Evolutionary conservation across 2,113 vertebrate species (phyloP).

Genomic region (Australoheros scitulus): DNA sequence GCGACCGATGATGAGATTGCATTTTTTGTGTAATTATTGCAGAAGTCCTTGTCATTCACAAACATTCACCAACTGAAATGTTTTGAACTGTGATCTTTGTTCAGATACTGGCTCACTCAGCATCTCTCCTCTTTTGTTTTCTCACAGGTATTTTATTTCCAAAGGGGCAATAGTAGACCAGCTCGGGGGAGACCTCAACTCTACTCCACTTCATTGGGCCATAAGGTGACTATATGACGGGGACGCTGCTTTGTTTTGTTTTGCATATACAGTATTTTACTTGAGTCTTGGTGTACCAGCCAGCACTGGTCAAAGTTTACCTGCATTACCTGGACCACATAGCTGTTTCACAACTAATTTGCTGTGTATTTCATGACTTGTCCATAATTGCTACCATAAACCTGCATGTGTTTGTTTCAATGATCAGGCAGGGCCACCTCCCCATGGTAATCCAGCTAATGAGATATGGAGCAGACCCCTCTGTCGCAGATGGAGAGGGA

Average conservation of each 20-base stretch:
- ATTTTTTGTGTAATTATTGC: too few relatives aligned
- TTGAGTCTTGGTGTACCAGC: background rate
- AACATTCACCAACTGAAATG: background rate
- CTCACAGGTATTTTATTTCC: constrained; percentile 90
- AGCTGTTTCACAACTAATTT: background rate
- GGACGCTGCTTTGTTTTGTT: background rate
- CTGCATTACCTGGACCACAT: background rate
- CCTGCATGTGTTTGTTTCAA: constrained; percentile 3
- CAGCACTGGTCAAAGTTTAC: background rate
- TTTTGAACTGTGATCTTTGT: too few relatives aligned
- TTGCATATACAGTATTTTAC: background rate
- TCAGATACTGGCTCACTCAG: too few relatives aligned
- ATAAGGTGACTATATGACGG: constrained; percentile 82
- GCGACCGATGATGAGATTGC: too few relatives aligned
- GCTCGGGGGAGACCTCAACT: constrained; percentile 94
- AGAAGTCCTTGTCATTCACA: background rate
- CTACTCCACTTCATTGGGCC: constrained; percentile 97
- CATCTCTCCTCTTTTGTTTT: background rate
- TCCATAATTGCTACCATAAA: background rate
- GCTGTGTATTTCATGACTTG: background rate
- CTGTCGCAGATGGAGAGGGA: constrained; percentile 91
- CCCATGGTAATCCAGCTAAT: constrained; percentile 91
- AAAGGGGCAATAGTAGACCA: constrained; percentile 95
- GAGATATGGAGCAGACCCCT: constrained; percentile 89
- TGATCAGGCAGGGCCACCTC: constrained; percentile 92